Evolutionary conservation across 2,797 vertebrate genomes (phyloP).

Genomic region (Pelobates cultripes): DNA sequence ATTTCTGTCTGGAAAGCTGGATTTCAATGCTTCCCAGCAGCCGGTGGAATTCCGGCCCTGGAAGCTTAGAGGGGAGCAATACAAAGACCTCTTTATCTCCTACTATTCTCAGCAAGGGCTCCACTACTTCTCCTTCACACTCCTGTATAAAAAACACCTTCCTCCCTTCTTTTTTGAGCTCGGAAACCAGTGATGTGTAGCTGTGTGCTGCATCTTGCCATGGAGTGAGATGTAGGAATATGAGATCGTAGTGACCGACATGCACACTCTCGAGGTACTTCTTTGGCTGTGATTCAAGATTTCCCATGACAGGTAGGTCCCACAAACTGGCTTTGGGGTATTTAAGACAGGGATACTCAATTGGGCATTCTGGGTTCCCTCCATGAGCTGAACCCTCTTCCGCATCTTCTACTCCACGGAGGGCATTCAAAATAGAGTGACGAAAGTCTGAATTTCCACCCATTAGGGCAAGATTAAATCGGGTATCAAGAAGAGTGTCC

Average conservation of each 20-base stretch:
- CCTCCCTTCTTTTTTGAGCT: slow-evolving; percentile 70
- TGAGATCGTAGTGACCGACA: slow-evolving; percentile 75
- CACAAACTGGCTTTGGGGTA: slow-evolving; percentile 70
- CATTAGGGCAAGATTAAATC: slow-evolving; percentile 64
- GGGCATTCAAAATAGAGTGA: slow-evolving; percentile 67
- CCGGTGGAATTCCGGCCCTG: slow-evolving; percentile 67
- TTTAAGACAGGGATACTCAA: slow-evolving; percentile 68
- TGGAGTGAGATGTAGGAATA: slow-evolving; percentile 63
- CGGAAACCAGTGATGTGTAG: slow-evolving; percentile 68
- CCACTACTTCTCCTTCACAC: slow-evolving; percentile 58
- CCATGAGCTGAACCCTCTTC: slow-evolving; percentile 63
- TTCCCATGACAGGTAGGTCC: slow-evolving; percentile 77
- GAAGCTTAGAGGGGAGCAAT: slow-evolving; percentile 62
- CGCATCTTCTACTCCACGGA: slow-evolving; percentile 62
- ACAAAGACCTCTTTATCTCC: slow-evolving; percentile 70
- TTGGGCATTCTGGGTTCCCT: slow-evolving; percentile 61
- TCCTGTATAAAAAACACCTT: slow-evolving; percentile 78
- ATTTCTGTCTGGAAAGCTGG: slow-evolving; percentile 69
- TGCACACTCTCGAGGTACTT: slow-evolving; percentile 69
- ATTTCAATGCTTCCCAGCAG: slow-evolving; percentile 69
- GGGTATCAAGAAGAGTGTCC: slow-evolving; percentile 54
- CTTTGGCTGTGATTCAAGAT: slow-evolving; percentile 65
- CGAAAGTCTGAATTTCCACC: slow-evolving; percentile 65
- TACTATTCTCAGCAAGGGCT: slow-evolving; percentile 51
- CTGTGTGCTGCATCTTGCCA: slow-evolving; percentile 65